Percentiles rank a stretch among this genome's conserved stretches.
Conservation (phyloP, 2,797 vertebrate species). For the Selene dorsalis region DNA sequence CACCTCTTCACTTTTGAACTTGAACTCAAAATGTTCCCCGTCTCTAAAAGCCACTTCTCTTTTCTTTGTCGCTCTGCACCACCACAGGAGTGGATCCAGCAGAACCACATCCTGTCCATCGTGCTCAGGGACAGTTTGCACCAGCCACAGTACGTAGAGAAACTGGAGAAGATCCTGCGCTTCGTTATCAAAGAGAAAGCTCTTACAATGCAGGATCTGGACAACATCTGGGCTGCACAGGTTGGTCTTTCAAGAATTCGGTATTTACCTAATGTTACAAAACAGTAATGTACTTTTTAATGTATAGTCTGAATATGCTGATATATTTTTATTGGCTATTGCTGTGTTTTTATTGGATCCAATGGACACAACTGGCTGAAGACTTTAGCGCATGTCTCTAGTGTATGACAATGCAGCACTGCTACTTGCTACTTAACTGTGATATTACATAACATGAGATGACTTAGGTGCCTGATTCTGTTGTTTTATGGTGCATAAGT, state of each 20-base stretch:
- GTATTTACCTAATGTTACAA: neutral
- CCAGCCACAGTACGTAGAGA: slow-evolving; percentile 99
- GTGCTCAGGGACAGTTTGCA: slow-evolving; percentile 98
- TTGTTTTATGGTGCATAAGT: neutral
- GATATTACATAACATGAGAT: neutral
- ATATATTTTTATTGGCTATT: neutral
- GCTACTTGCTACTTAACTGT: neutral
- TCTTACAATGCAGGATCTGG: slow-evolving; percentile 97
- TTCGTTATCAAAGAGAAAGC: slow-evolving; percentile 99
- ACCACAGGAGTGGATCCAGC: slow-evolving; percentile 98
- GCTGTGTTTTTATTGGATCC: neutral
- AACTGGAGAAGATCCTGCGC: slow-evolving; percentile 98
- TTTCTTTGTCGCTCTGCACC: slow-evolving; percentile 17
- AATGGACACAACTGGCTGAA: neutral
- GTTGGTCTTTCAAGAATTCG: slow-evolving; percentile 49
- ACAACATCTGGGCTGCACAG: slow-evolving; percentile 99
- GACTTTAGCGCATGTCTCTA: neutral
- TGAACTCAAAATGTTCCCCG: neutral
- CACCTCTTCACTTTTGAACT: neutral
- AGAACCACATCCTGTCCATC: slow-evolving; percentile 99
- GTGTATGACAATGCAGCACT: neutral
- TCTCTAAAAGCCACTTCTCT: slow-evolving; percentile 6
- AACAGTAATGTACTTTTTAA: neutral
- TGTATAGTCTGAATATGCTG: neutral
- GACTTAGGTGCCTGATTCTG: neutral